Conservation (phyloP, 2,113 vertebrate species). For the Prunella himalayana region DNA sequence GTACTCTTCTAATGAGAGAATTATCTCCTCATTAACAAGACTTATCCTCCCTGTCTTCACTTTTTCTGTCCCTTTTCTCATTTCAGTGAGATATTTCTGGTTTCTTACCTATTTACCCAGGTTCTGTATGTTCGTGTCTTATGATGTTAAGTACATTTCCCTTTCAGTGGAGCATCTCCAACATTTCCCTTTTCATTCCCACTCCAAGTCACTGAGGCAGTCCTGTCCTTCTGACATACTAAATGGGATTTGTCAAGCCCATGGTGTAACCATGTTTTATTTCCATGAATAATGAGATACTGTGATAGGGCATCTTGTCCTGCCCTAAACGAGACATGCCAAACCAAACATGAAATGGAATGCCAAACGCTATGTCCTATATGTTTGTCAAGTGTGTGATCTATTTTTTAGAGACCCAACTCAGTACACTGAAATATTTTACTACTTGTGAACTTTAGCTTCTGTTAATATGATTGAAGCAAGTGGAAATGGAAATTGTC, state of each 20-base stretch:
- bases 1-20: not conserved
- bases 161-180: not conserved
- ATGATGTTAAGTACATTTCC: not conserved
- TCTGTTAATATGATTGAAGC: constrained; percentile 79
- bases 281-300: constrained; percentile 49
- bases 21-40: not conserved
- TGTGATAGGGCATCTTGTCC: constrained; percentile 37
- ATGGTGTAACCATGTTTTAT: constrained; percentile 35
- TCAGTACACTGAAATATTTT: constrained; percentile 70
- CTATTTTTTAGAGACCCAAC: constrained; percentile 62
- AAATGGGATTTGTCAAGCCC: constrained; percentile 39
- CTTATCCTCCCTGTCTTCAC: not conserved
- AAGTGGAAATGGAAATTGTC: constrained; percentile 78
- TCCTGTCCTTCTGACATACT: not conserved
- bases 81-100: not conserved
- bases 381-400: constrained; percentile 66
- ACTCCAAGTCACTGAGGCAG: not conserved
- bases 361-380: constrained; percentile 26
- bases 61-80: not conserved
- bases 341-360: constrained; percentile 65
- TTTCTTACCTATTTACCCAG: not conserved
- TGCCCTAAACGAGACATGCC: constrained; percentile 34
- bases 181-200: not conserved
- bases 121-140: not conserved
- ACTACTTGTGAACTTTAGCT: constrained; percentile 76